These are phyloP conservation scores for Balaeniceps rex DNA, from an alignment of 2,113 vertebrate species.

Conservation along the genomic window DNA sequence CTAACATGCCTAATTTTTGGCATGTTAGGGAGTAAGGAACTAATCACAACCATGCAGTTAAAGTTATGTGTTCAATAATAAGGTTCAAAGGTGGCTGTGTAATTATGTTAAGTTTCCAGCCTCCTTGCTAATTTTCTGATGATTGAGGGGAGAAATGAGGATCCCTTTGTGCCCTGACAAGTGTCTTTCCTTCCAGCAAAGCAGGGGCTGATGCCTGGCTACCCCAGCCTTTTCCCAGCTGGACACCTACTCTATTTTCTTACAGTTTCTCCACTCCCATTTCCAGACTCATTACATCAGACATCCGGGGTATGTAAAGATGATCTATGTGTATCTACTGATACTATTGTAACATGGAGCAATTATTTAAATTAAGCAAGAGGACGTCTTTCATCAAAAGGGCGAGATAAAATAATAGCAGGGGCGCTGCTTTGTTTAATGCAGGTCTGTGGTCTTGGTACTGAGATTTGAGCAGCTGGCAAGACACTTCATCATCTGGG, in stretches of 20 bases:
- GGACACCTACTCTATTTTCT: background rate
- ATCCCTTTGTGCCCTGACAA: background rate
- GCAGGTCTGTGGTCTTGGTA: background rate
- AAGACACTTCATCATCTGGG: background rate
- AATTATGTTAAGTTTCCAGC: background rate
- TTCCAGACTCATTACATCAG: background rate
- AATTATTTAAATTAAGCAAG: conserved; percentile 23
- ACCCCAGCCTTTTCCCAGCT: background rate
- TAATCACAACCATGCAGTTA: background rate
- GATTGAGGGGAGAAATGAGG: background rate
- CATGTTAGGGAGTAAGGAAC: background rate
- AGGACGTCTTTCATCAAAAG: background rate
- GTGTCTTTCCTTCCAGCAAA: background rate
- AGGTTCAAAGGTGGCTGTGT: background rate
- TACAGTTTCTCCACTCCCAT: background rate
- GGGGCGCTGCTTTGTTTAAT: background rate
- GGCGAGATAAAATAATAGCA: background rate
- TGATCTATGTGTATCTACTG: background rate
- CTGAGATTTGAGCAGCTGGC: background rate
- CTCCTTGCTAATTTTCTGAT: background rate
- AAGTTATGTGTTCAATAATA: background rate
- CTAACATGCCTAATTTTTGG: background rate
- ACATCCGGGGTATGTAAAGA: background rate
- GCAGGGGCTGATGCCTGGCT: background rate
- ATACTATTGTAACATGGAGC: background rate